A percentile compares a stretch with the other conserved stretches of the same genome.
phyloP scores from a whole-genome alignment of 2,113 vertebrate species.

The Psilopogon haemacephalus region DNA sequence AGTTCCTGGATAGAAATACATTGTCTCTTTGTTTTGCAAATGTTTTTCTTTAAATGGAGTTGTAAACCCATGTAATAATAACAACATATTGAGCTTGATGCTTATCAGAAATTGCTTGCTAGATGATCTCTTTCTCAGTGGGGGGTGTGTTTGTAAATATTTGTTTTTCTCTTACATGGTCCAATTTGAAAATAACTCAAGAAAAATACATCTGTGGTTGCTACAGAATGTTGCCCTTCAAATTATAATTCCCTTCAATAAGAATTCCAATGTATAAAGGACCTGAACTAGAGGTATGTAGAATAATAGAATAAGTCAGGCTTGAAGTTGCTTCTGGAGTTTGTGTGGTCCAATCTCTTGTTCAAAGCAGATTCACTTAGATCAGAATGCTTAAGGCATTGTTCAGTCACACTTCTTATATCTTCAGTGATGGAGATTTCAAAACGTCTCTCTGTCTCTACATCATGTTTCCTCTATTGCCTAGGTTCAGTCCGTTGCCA shows the following conservation, averaged over 20 bases:
- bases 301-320: background rate
- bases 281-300: background rate
- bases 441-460: background rate
- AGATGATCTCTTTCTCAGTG: background rate
- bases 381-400: background rate
- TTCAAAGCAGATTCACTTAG: background rate
- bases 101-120: conserved; percentile 2
- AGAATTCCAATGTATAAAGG: background rate
- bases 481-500: background rate
- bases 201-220: background rate
- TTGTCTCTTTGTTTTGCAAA: background rate
- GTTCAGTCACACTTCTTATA: background rate
- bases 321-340: background rate
- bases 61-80: background rate
- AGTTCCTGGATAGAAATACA: background rate
- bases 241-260: background rate
- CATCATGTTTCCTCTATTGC: background rate
- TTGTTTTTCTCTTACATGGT: too few species aligned
- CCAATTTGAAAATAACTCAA: background rate
- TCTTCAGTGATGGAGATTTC: background rate
- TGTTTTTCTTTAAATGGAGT: background rate
- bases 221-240: background rate
- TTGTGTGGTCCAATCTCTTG: background rate
- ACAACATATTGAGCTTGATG: background rate
- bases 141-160: background rate